These are phyloP conservation scores for Dendrocincla tyrannina DNA, from an alignment of 2,797 vertebrate genomes.

Conservation along the genomic window DNA sequence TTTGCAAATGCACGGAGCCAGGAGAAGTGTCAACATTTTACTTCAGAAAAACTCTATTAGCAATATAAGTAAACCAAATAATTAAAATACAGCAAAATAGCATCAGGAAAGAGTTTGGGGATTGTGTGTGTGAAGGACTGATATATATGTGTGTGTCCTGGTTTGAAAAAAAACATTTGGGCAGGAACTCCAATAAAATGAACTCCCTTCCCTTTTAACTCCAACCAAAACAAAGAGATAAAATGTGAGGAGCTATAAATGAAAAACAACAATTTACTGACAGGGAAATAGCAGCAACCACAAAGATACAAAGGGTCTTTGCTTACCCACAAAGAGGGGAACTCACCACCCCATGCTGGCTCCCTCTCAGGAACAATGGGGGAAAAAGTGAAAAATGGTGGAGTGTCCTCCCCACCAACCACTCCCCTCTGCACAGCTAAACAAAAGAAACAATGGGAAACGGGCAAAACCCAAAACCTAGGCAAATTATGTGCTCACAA, in stretches of 20 bases:
- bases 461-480: neutral
- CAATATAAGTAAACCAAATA: neutral
- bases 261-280: neutral
- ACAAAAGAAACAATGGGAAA: neutral
- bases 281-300: neutral
- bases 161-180: neutral
- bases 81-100: neutral
- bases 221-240: neutral
- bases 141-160: neutral
- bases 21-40: neutral
- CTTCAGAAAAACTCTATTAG: neutral
- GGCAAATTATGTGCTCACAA: neutral
- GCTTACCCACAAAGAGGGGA: neutral
- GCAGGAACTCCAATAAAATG: neutral
- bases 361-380: neutral
- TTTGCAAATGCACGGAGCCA: neutral
- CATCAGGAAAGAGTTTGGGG: neutral
- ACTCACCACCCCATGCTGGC: neutral
- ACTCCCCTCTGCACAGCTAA: neutral
- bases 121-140: neutral
- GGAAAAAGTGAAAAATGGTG: neutral
- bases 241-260: neutral
- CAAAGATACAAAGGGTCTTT: neutral
- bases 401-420: neutral
- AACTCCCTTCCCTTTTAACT: neutral